Conservation (phyloP, 2,113 vertebrate genomes). For the Coryphaenoides rupestris region DNA sequence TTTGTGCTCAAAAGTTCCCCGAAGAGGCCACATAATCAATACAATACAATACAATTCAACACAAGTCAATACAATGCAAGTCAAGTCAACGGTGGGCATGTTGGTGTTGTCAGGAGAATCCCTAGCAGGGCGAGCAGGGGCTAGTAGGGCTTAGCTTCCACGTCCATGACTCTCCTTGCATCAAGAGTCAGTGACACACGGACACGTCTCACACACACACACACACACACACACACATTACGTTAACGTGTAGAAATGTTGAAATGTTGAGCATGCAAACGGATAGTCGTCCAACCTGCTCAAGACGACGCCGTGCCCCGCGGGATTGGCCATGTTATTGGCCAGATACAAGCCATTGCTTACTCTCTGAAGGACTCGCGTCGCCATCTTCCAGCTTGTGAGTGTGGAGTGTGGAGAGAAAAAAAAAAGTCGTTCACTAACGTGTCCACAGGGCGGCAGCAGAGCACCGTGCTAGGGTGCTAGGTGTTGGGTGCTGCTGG, state of each 20-base stretch:
- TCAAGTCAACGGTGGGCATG: too few species aligned
- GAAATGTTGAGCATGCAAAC: not conserved
- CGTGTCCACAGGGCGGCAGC: conserved; percentile 35
- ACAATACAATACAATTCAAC: too few species aligned
- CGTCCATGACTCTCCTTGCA: not conserved
- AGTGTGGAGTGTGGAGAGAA: not conserved
- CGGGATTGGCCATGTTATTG: conserved; percentile 41
- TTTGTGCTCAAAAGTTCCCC: too few species aligned
- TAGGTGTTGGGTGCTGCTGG: too few species aligned
- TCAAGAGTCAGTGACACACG: not conserved
- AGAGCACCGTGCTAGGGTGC: conserved; percentile 3
- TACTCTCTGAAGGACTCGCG: conserved; percentile 75
- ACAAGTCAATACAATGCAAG: too few species aligned
- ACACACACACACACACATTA: too few species aligned
- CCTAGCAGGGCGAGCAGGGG: too few species aligned
- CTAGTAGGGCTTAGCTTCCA: not conserved
- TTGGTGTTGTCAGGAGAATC: too few species aligned
- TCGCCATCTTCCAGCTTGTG: conserved; percentile 79
- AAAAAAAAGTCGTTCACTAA: not conserved
- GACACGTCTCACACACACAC: too few species aligned
- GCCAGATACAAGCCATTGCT: conserved; percentile 60
- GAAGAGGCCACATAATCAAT: too few species aligned
- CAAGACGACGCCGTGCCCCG: conserved; percentile 43
- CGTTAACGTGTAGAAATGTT: too few species aligned
- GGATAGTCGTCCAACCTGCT: conserved; percentile 56